A percentile compares a stretch with the other conserved stretches of the same genome.
These are phyloP conservation scores for Eutolmus rufibarbis DNA, from an alignment of 2,888 invertebrate genomes.

Conservation along the genomic window DNA sequence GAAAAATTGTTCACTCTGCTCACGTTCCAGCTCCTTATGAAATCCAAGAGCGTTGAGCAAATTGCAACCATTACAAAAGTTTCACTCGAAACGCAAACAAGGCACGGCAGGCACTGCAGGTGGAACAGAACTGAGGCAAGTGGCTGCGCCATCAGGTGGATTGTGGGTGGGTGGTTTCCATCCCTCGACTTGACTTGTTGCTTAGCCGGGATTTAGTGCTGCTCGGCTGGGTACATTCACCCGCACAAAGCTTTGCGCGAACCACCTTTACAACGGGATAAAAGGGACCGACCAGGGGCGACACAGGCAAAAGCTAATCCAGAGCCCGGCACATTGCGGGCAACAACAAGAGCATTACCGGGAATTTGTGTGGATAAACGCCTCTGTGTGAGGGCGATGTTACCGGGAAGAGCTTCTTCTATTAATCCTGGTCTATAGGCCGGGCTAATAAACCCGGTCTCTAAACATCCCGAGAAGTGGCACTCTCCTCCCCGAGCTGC, in stretches of 20 bases:
- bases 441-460: constrained; percentile 7
- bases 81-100: constrained; percentile 15
- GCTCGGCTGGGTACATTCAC: constrained; percentile 10
- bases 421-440: constrained; percentile 6
- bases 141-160: not conserved
- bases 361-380: constrained; percentile 16
- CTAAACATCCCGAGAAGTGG: constrained; percentile 11
- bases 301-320: not conserved
- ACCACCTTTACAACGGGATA: not conserved
- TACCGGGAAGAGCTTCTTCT: not conserved
- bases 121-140: not conserved
- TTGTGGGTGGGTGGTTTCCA: not conserved
- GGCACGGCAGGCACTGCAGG: not conserved
- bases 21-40: not conserved
- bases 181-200: constrained; percentile 4
- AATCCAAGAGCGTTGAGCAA: not conserved
- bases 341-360: not conserved
- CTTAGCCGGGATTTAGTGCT: constrained; percentile 18
- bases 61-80: constrained; percentile 27
- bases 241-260: not conserved
- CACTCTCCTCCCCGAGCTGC: not conserved
- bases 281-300: not conserved
- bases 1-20: not conserved
- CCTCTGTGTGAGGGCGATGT: not conserved
- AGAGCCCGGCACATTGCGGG: not conserved